phyloP scores from a whole-genome alignment of 2,888 invertebrate genomes.

The Eremobia ochroleuca region DNA sequence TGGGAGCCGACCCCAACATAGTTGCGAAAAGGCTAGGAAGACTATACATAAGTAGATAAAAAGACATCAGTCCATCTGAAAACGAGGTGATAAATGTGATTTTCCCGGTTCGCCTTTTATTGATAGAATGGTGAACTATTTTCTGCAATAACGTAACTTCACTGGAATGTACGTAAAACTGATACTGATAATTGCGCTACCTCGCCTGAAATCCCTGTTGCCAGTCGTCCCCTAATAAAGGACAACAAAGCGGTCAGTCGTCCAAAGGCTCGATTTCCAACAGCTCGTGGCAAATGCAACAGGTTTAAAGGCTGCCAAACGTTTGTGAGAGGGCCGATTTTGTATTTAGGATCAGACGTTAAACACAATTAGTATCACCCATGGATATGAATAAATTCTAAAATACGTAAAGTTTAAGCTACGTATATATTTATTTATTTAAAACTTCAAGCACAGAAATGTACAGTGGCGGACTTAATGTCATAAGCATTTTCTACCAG shows the following conservation, averaged over 20 bases:
- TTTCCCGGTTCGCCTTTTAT: too few species aligned
- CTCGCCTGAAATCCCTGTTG: neutral
- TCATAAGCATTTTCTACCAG: too few species aligned
- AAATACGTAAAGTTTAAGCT: too few species aligned
- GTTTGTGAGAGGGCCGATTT: neutral
- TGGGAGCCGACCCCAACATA: too few species aligned
- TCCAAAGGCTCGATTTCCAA: conserved; percentile 6
- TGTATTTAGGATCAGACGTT: neutral
- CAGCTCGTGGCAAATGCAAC: conserved; percentile 34
- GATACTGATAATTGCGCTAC: neutral
- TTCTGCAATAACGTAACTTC: neutral
- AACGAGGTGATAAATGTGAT: neutral
- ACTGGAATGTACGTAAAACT: neutral
- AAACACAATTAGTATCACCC: neutral
- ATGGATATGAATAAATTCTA: neutral
- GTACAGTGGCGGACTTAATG: too few species aligned
- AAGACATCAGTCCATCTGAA: neutral
- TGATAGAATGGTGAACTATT: neutral
- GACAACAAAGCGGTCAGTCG: conserved; percentile 12
- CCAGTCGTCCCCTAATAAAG: neutral
- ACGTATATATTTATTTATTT: too few species aligned
- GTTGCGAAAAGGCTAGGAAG: too few species aligned
- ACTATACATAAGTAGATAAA: too few species aligned
- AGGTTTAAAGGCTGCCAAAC: conserved; percentile 31
- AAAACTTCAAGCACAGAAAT: too few species aligned